Base-by-base conservation (phyloP, 1,140 invertebrate species). In the Aphelenchoides fujianensis region DNA sequence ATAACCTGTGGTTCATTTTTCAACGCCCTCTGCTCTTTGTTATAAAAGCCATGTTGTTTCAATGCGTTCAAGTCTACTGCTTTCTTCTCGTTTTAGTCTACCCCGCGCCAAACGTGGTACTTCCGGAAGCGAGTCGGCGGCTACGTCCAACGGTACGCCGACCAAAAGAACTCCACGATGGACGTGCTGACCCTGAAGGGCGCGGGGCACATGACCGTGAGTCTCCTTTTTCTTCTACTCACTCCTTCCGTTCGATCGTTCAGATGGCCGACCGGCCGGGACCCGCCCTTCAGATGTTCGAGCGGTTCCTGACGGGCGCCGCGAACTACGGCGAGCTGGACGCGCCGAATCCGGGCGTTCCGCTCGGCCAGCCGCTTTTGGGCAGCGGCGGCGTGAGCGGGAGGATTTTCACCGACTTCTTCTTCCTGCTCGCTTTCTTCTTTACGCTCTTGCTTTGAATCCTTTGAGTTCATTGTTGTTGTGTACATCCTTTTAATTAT, bases 111-210 rank as follows among this genome's bases (percentile, higher is more conserved):
- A 5, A 48, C 61, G 5, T 66, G 62, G 62, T 67, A 55, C 19
- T 66, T 55, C 30, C 62, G 62, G 7, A 66, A 66, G 7, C 62
- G 19, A 55, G 61, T 66, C 16, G 27, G 34, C 30, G 62, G 62
- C 7, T 66, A 55, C 30, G 27, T 19, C 30, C 62, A 66, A 19
- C 62, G 62, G 23, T 66, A 66, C 62, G 30, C 7, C 7, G 62
- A 66, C 27, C 5, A 48, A 3, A 52, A 36, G 5, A 52, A 59
- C 16, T 5, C 55, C 7, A 52, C 30, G 16, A 36, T 66, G 23
- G 62, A 66, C 27, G 62, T 66, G 5, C 62, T 66, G 19, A 66
- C 62, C 30, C 34, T 66, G 62, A 66, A 66, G 67, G 62, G 62
- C 7, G 5, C 62, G 34, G 62, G 62, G 23, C 62, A 59, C 62